Percentiles rank a stretch among this genome's conserved stretches.
Evolutionary conservation across 2,797 vertebrate species (phyloP).

Genomic region (Helarctos malayanus): DNA sequence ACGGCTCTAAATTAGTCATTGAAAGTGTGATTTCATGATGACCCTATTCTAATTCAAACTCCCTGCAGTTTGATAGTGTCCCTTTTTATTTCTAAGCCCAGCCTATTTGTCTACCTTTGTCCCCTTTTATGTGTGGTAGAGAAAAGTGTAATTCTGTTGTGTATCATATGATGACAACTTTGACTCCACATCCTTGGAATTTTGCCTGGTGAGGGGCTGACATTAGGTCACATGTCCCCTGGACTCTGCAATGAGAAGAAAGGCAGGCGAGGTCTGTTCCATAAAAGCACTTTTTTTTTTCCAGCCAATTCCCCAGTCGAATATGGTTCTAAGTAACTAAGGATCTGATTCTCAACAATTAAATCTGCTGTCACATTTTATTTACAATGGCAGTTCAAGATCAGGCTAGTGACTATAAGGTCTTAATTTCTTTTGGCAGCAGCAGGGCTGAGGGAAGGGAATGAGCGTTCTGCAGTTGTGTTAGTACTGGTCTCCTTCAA

Average conservation of each 20-base stretch:
- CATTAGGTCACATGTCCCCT: neutral
- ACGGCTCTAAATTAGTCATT: slow-evolving; percentile 50
- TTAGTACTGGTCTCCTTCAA: neutral
- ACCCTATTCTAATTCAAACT: slow-evolving; percentile 47
- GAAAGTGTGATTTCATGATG: slow-evolving; percentile 35
- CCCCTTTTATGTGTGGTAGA: slow-evolving; percentile 69
- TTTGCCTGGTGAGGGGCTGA: slow-evolving; percentile 57
- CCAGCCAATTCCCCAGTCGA: slow-evolving; percentile 16
- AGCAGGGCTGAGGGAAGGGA: slow-evolving; percentile 27
- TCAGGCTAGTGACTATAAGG: neutral
- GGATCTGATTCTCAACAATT: slow-evolving; percentile 42
- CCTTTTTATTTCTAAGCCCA: slow-evolving; percentile 56
- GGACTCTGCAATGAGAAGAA: neutral
- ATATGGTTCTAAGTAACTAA: slow-evolving; percentile 56
- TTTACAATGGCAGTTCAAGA: slow-evolving; percentile 62
- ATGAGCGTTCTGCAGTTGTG: neutral
- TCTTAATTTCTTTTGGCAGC: slow-evolving; percentile 36
- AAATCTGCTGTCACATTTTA: slow-evolving; percentile 62
- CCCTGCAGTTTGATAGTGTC: neutral
- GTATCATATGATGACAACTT: slow-evolving; percentile 62
- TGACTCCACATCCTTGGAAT: slow-evolving; percentile 68
- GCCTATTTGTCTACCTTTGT: slow-evolving; percentile 57
- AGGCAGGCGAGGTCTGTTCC: neutral
- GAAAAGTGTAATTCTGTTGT: slow-evolving; percentile 67
- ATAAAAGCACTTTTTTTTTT: neutral